Base-by-base conservation (phyloP, 2,888 invertebrate species). In the Pseudeuparius sepicola region DNA sequence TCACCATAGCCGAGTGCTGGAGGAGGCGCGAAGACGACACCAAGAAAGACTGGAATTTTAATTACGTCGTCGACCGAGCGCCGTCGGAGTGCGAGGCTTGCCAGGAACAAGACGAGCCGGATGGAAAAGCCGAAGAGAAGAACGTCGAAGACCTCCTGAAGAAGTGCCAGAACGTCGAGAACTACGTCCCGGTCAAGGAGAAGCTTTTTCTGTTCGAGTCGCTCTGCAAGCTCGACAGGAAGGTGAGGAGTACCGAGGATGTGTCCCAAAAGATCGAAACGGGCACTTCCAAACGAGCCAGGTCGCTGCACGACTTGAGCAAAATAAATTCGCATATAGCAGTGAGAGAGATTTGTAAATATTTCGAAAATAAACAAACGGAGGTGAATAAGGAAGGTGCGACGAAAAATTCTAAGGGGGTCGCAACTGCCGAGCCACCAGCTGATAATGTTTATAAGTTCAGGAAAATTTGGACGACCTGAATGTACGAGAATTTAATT, bases 161-260 rank as follows among this genome's bases (percentile, higher is more conserved):
- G 34, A 61, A 66, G 34, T 71, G 71, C 44, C 71, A 71, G 48
- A 66, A 68, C 48, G 62, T 64, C 10, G 73, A 78, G 39, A 70
- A 69, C 46, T 79, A 78, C 52, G 76, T 79, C 17, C 78, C 81
- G 0, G 81, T 81, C 24, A 68, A 71, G 45, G 79, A 80, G 49
- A 75, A 80, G 47, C 65, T 78, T 14, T 74, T 77, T 9, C 59
- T 80, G 12, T 80, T 81, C 52, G 81, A 81, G 52, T 77, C 78
- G 2, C 54, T 80, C 36, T 77, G 78, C 28, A 65, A 73, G 42
- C 65, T 71, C 40, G 73, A 74, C 2, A 65, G 73, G 6, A 65
- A 73, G 41, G 69, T 76, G 24, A 68, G 75, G 13, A 71, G 77
- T 42, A 74, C 74, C 31, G 78, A 76, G 49, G 76, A 78, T 52